Evolutionary conservation across 1,140 invertebrate genomes (phyloP).

Genomic region (Cherax quadricarinatus): DNA sequence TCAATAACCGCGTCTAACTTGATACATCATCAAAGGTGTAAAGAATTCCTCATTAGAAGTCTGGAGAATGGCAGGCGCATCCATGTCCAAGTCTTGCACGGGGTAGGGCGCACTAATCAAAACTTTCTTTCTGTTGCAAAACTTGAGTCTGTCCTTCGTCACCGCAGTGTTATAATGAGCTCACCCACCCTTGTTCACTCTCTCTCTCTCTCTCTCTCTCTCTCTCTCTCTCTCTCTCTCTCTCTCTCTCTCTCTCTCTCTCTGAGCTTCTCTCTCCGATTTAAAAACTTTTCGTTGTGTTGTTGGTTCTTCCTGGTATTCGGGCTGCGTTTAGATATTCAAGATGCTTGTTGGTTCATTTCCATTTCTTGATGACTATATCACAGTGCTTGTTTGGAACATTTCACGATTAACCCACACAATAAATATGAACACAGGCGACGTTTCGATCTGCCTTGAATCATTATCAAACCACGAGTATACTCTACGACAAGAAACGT

Average conservation of each 20-base stretch:
- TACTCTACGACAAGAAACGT: too few relatives aligned
- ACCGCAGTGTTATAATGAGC: slow-evolving; percentile 18
- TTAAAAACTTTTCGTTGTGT: not conserved
- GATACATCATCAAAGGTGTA: slow-evolving; percentile 15
- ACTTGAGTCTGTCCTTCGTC: slow-evolving; percentile 11
- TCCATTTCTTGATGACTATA: too few relatives aligned
- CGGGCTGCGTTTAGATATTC: too few relatives aligned
- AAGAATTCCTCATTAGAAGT: slow-evolving; percentile 5
- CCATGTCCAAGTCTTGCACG: not conserved
- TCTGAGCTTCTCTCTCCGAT: too few relatives aligned
- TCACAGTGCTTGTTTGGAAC: too few relatives aligned
- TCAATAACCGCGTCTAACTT: slow-evolving; percentile 4
- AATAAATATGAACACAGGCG: too few relatives aligned
- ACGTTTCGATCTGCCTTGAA: too few relatives aligned
- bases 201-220: not conserved
- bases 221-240: not conserved
- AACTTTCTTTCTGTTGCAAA: slow-evolving; percentile 15
- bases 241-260: not conserved
- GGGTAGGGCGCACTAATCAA: slow-evolving; percentile 19
- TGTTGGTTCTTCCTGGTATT: too few relatives aligned
- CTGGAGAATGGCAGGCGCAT: not conserved
- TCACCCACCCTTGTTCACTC: not conserved
- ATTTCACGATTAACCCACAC: too few relatives aligned
- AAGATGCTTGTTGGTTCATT: too few relatives aligned
- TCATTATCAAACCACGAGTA: too few relatives aligned